Conservation (phyloP, 2,797 vertebrate genomes). For the Bradypodion pumilum region DNA sequence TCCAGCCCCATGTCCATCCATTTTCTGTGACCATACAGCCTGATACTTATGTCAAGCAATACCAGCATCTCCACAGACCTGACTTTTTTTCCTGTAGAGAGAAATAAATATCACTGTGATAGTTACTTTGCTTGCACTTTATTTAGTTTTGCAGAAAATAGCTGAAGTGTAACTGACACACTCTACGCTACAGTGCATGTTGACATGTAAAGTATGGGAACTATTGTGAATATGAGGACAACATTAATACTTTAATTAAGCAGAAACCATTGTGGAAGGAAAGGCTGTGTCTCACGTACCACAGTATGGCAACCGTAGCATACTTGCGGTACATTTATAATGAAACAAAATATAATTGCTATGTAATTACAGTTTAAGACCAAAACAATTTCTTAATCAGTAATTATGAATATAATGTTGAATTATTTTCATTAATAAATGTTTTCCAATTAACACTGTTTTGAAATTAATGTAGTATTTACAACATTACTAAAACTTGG, state of each 20-base stretch:
- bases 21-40: background rate
- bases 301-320: background rate
- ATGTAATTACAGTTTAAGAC: slow-evolving; percentile 42
- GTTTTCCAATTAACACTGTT: slow-evolving; percentile 50
- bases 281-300: background rate
- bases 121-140: slow-evolving; percentile 27
- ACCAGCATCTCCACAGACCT: background rate
- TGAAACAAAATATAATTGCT: slow-evolving; percentile 33
- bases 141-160: background rate
- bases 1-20: background rate
- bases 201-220: slow-evolving; percentile 16
- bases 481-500: slow-evolving; percentile 56
- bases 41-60: background rate
- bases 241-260: background rate
- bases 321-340: slow-evolving; percentile 32
- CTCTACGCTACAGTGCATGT: slow-evolving; percentile 1
- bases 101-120: slow-evolving; percentile 4
- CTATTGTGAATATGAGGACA: background rate
- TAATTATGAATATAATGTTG: slow-evolving; percentile 45
- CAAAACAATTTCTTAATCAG: slow-evolving; percentile 58
- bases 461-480: slow-evolving; percentile 63
- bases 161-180: fast-evolving
- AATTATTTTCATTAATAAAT: slow-evolving; percentile 50
- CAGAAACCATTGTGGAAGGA: background rate
- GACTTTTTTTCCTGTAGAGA: slow-evolving; percentile 22